Base-by-base conservation (phyloP, 1,140 invertebrate genomes). In the Ooceraea biroi region DNA sequence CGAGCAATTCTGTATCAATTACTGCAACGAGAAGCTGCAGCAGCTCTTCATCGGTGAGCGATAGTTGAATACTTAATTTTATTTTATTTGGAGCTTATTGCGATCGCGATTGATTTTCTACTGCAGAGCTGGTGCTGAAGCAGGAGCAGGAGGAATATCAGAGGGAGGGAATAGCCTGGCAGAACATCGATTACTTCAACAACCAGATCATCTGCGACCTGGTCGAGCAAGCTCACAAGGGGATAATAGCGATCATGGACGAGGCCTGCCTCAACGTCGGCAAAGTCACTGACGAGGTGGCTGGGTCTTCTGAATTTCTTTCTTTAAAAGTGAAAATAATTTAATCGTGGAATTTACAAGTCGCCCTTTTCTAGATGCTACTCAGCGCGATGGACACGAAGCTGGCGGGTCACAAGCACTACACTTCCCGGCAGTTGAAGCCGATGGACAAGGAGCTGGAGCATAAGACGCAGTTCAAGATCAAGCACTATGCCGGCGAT, bases 11-110 rank as follows among this genome's bases (percentile, higher is more conserved):
- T 99, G 98, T 92, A 99, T 99, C 90, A 99, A 99, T 93, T 99
- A 99, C 94, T 99, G 98, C 90, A 99, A 99, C 93, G 98, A 99
- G 94, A 99, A 99, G 94, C 95, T 99, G 30, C 98, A 99, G 92
- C 98, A 99, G 92, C 95, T 99, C 5, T 99, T 99, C 92, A 99
- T 99, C 90, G 97, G 98, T 98, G 92, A 95, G 95, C 94, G 11
- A 36, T 11, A 57, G 17, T n/a, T n/a, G n/a, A n/a, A n/a, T 12
- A 8, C 27, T 22, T 27, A 71, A 19, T 36, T 19, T 25, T 5
- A 8, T 58, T 82, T 22, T 0, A 17, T 60, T 11, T 78, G 73
- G 8, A 63, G 11, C 52, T 19, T 63, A 69, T 61, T 4, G 22
- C 63, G 50, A 73, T 72, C 61, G n/a, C 12, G 7, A 83, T 36